Conservation (phyloP, 2,888 invertebrate genomes). For the Clitarchus hookeri region DNA sequence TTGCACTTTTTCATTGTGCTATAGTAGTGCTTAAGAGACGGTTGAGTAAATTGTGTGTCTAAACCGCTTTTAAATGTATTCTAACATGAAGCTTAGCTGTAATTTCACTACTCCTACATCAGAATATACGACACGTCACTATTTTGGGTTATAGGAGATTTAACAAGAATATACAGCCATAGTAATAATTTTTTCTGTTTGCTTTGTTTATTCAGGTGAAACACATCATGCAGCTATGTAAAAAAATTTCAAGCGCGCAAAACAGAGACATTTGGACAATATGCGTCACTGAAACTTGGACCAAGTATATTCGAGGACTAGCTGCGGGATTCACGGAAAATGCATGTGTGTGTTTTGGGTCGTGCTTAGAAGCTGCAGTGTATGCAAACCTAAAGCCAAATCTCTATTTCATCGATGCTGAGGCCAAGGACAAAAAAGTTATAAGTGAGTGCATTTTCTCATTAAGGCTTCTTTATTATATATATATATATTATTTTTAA, state of each 20-base stretch:
- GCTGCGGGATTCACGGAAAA: slow-evolving; percentile 47
- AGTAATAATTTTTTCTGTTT: too few relatives aligned
- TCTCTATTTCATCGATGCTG: slow-evolving; percentile 54
- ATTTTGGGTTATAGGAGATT: too few relatives aligned
- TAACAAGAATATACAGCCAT: too few relatives aligned
- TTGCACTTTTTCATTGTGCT: too few relatives aligned
- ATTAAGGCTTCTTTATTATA: slow-evolving; percentile 25
- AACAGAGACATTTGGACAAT: slow-evolving; percentile 60
- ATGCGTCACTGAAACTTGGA: slow-evolving; percentile 68
- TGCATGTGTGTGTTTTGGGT: slow-evolving; percentile 58
- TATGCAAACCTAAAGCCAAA: slow-evolving; percentile 64
- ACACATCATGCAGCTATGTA: slow-evolving; percentile 55
- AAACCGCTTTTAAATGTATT: too few relatives aligned
- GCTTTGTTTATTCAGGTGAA: slow-evolving; percentile 52
- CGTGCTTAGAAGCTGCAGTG: slow-evolving; percentile 74
- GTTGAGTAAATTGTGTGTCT: too few relatives aligned
- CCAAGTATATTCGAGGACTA: slow-evolving; percentile 61
- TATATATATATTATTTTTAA: too few relatives aligned
- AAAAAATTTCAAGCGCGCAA: slow-evolving; percentile 56
- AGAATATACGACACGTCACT: too few relatives aligned
- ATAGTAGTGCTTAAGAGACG: too few relatives aligned
- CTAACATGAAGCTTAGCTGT: too few relatives aligned
- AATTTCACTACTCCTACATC: too few relatives aligned
- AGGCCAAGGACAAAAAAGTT: slow-evolving; percentile 56
- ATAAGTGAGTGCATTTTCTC: slow-evolving; percentile 48